phyloP scores from a whole-genome alignment of 2,888 invertebrate species.

The Andricus curvator region DNA sequence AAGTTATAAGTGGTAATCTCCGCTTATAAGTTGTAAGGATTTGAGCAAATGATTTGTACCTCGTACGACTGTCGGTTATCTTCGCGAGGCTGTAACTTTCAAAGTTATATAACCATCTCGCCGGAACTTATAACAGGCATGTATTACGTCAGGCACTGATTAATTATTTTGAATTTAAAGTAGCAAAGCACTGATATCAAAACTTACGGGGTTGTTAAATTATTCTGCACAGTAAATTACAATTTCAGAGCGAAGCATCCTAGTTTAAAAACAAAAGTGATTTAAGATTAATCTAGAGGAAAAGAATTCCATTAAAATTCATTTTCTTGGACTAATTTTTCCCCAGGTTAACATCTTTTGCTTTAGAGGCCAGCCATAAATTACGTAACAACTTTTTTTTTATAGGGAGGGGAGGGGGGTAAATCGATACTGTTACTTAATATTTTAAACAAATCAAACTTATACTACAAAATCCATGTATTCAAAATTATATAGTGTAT shows the following conservation, averaged over 20 bases:
- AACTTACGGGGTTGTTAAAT: constrained; percentile 18
- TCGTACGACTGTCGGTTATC: constrained; percentile 19
- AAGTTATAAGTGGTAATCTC: constrained; percentile 6
- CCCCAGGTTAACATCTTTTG: no score
- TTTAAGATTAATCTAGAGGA: no score
- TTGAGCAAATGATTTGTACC: constrained; percentile 21
- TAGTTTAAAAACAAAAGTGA: background rate
- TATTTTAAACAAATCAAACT: no score
- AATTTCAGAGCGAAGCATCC: background rate
- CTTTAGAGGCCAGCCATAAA: no score
- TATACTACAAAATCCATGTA: no score
- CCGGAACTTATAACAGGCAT: constrained; percentile 27
- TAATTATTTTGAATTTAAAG: constrained; percentile 35
- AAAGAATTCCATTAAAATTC: no score
- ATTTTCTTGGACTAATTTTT: no score
- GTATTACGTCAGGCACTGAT: constrained; percentile 24
- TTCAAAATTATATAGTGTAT: no score
- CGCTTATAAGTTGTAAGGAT: constrained; percentile 13
- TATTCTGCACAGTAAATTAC: background rate
- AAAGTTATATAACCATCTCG: constrained; percentile 32
- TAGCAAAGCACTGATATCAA: constrained; percentile 11
- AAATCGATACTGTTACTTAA: no score
- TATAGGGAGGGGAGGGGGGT: no score
- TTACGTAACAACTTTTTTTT: no score
- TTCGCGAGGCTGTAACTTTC: constrained; percentile 22